Percentiles rank a stretch among this genome's conserved stretches.
These are phyloP conservation scores for Neolamprologus falcicula DNA, from an alignment of 2,113 vertebrate species.

Conservation along the genomic window DNA sequence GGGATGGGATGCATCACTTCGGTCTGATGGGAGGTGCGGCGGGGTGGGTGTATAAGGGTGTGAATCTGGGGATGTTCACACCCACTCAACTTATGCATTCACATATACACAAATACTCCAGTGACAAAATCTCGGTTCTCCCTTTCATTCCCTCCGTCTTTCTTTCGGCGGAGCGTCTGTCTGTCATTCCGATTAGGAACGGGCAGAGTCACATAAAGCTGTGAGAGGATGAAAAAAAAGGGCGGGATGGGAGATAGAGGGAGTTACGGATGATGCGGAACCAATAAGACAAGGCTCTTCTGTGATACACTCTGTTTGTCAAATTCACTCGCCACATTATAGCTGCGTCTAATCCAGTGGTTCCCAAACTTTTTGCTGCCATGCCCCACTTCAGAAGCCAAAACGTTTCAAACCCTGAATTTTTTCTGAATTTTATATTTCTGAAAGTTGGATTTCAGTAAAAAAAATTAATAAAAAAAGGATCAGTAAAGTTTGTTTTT, in stretches of 20 bases:
- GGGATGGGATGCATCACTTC: background rate
- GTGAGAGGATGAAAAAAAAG: constrained; percentile 38
- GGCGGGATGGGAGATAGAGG: constrained; percentile 44
- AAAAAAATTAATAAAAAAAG: background rate
- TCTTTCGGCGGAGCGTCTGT: constrained; percentile 64
- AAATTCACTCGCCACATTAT: background rate
- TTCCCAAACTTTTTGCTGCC: background rate
- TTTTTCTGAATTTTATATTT: background rate
- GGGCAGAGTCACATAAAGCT: constrained; percentile 51
- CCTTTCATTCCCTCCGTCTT: constrained; percentile 58
- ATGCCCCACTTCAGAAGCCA: background rate
- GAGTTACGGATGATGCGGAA: constrained; percentile 49
- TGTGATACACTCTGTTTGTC: constrained; percentile 37
- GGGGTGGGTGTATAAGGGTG: background rate
- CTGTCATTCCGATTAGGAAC: constrained; percentile 68
- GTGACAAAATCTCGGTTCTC: constrained; percentile 49
- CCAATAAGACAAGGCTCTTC: constrained; percentile 52
- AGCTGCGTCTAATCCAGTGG: background rate
- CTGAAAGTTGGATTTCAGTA: background rate
- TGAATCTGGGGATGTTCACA: constrained; percentile 12
- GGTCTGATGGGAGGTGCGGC: background rate
- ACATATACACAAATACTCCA: constrained; percentile 33
- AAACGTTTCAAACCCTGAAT: background rate
- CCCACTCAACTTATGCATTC: constrained; percentile 36
- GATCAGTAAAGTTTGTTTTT: background rate